Conservation (phyloP, 2,113 vertebrate species). For the Diadophis punctatus region DNA sequence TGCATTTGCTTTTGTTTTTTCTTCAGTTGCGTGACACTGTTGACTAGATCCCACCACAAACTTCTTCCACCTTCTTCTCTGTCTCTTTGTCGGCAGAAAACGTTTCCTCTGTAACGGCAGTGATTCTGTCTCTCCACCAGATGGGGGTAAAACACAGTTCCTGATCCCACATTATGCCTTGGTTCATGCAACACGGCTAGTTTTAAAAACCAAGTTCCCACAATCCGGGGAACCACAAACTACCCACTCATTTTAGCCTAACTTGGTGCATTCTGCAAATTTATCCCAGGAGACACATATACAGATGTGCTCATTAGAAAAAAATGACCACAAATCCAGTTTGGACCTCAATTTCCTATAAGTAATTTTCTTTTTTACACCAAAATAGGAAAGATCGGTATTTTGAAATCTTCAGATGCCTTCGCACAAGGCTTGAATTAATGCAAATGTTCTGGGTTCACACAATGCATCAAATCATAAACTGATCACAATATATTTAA, state of each 20-base stretch:
- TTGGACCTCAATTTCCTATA: neutral
- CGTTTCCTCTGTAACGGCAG: rapidly evolving
- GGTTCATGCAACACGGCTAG: neutral
- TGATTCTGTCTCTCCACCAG: conserved; percentile 24
- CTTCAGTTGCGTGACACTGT: neutral
- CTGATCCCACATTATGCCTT: neutral
- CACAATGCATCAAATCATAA: neutral
- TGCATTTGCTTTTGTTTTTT: neutral
- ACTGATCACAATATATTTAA: neutral
- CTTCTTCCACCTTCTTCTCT: neutral
- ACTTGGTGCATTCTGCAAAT: neutral
- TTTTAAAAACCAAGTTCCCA: neutral
- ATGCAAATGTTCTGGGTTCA: neutral
- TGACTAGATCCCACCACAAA: neutral
- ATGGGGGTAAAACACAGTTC: conserved; percentile 48
- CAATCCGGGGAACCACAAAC: neutral
- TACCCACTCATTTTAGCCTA: neutral
- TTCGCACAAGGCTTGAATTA: neutral
- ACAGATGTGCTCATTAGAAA: neutral
- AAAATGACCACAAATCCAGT: neutral
- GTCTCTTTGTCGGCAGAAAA: rapidly evolving
- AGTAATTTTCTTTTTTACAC: neutral
- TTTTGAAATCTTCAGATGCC: neutral
- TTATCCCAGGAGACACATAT: neutral
- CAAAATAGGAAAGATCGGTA: neutral